Conservation (phyloP, 2,113 vertebrate genomes). For the Perognathus longimembris region DNA sequence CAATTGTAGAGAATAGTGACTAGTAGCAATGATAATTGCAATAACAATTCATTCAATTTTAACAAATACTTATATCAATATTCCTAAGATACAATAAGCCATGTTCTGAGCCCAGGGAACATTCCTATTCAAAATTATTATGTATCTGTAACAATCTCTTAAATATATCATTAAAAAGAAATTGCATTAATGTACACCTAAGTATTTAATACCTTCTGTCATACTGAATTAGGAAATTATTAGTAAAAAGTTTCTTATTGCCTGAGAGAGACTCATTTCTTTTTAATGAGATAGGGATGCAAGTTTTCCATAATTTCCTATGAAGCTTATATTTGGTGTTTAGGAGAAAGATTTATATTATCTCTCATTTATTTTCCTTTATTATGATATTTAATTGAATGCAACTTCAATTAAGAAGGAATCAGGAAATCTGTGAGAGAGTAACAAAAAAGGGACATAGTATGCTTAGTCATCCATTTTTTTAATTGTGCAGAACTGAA, state of each 20-base stretch:
- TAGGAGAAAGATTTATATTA: slow-evolving; percentile 30
- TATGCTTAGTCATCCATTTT: not conserved
- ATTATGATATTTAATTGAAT: not conserved
- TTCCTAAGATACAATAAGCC: not conserved
- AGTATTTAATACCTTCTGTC: not conserved
- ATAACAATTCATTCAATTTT: not conserved
- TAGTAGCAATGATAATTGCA: not conserved
- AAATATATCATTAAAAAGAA: slow-evolving; percentile 32
- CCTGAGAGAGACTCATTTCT: not conserved
- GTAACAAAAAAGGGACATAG: not conserved
- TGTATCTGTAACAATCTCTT: not conserved
- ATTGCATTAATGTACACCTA: not conserved
- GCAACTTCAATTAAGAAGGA: not conserved
- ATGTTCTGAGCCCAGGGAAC: not conserved
- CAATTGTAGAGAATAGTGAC: not conserved
- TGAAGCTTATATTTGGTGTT: not conserved
- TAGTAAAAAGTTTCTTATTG: slow-evolving; percentile 11
- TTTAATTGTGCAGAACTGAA: not conserved
- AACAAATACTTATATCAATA: not conserved
- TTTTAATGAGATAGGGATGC: not conserved
- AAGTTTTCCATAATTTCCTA: not conserved
- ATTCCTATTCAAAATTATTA: not conserved
- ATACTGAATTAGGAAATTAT: slow-evolving; percentile 31
- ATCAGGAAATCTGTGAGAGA: not conserved
- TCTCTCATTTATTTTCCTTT: slow-evolving; percentile 8